Conservation (phyloP, 2,113 vertebrate genomes). For the Ciconia boyciana region DNA sequence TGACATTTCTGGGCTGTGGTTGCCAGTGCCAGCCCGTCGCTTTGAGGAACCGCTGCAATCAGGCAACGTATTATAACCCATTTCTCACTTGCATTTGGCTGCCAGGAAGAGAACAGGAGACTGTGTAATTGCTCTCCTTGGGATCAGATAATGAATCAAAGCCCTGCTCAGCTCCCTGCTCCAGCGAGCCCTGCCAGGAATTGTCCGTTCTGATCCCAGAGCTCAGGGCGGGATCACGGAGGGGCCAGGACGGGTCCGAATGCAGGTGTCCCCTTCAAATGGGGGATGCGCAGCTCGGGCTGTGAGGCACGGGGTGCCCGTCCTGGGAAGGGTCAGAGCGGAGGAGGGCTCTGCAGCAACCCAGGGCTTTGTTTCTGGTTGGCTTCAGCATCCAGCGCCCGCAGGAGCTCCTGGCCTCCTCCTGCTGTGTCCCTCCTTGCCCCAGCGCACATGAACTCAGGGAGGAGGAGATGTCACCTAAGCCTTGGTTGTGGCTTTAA, state of each 20-base stretch:
- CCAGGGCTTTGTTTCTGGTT: neutral
- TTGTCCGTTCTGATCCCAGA: neutral
- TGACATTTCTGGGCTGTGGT: conserved; percentile 24
- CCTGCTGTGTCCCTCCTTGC: neutral
- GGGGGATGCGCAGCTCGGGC: neutral
- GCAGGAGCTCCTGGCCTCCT: fast-evolving
- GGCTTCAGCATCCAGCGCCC: neutral
- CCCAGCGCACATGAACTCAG: fast-evolving
- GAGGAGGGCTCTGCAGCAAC: neutral
- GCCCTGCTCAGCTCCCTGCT: neutral
- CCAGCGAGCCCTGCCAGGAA: conserved; percentile 7
- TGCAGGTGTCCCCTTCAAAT: fast-evolving
- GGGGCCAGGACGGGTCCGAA: neutral
- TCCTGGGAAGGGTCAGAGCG: fast-evolving
- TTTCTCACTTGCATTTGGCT: neutral
- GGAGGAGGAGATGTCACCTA: neutral
- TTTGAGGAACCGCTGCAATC: conserved; percentile 53
- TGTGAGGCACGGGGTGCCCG: neutral
- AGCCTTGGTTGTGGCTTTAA: neutral
- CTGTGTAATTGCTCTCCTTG: neutral
- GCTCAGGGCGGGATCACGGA: neutral
- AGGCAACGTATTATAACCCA: neutral
- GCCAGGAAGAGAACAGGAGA: neutral
- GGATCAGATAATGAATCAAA: conserved; percentile 27
- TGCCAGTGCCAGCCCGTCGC: neutral